Base-by-base conservation (phyloP, 2,113 vertebrate genomes). In the Equus quagga region DNA sequence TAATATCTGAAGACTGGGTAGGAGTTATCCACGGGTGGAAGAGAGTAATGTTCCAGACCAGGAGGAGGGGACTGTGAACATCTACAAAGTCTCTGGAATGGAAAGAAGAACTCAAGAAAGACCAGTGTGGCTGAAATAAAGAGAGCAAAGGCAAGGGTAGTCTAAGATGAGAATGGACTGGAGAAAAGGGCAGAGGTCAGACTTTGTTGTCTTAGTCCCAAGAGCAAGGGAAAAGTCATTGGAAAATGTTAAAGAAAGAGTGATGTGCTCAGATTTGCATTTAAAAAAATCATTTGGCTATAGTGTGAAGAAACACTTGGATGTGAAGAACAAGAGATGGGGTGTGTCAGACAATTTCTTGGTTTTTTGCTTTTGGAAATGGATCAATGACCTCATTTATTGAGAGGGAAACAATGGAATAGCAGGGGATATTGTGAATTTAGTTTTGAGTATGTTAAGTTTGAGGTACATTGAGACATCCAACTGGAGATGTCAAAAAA, bases 361-460 rank as follows among this genome's bases (percentile, higher is more conserved):
- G 33, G 3, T 11, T 65, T 94, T 86, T 64, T 86, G 13, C 19
- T 70, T 87, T 88, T 89, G 49, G 18, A 94, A 92, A 60, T 92
- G 33, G 44, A 94, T 58, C 69, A 65, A 0, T 91, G n/a, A 56
- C 87, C 41, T 94, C 15, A 76, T 94, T 96, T 94, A 70, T 81
- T 49, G n/a, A 86, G 14, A 90, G 64, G 72, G 72, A 78, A 92
- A 81, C 73, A 78, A 1, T 56, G 3, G 19, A 78, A 72, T 17
- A 46, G 81, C 49, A 49, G 4, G 21, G 6, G 67, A 54, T 91
- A 62, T 41, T 93, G 14, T 87, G 75, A 76, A 33, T 90, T 91
- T 86, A 62, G 24, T 85, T 93, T 93, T 82, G 76, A 86, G 60
- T 82, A 18, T 82, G 14, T 91, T 91, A 81, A 78, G 14, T 87